Percentiles rank a stretch among this genome's conserved stretches.
Conservation (phyloP, 2,113 vertebrate genomes). For the Maccullochella peelii region DNA sequence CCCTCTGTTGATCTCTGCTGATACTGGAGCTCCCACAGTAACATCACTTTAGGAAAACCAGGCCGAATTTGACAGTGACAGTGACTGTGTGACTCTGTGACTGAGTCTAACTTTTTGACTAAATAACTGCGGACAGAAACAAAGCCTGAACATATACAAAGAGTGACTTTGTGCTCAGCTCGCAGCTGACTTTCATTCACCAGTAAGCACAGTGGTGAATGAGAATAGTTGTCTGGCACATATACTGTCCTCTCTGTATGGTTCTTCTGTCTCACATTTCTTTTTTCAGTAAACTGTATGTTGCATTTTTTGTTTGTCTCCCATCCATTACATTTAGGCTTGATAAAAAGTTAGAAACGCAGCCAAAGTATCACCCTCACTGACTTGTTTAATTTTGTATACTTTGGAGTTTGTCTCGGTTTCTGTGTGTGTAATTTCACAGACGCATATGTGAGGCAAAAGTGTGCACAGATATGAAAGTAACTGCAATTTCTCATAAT, state of each 20-base stretch:
- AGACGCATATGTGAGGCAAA: background rate
- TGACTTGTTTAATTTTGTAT: background rate
- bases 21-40: slow-evolving; percentile 20
- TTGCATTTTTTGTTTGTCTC: background rate
- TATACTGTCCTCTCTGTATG: background rate
- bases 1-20: slow-evolving; percentile 45
- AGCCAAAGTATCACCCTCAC: background rate
- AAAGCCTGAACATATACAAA: slow-evolving; percentile 38
- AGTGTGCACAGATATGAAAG: background rate
- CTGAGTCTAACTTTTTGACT: slow-evolving; percentile 32
- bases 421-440: background rate
- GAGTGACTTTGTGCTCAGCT: slow-evolving; percentile 20
- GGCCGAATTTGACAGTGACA: slow-evolving; percentile 34
- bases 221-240: slow-evolving; percentile 4
- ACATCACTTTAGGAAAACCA: slow-evolving; percentile 32
- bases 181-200: slow-evolving; percentile 42
- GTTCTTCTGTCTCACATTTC: background rate
- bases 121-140: slow-evolving; percentile 43
- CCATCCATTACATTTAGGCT: background rate
- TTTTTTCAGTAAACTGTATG: background rate
- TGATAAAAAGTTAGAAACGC: background rate
- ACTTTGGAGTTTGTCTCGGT: background rate
- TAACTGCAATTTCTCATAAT: no score
- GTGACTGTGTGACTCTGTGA: slow-evolving; percentile 25
- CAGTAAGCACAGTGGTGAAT: slow-evolving; percentile 5